Evolutionary conservation across 1,140 invertebrate genomes (phyloP).

Genomic region (Papilio polytes): DNA sequence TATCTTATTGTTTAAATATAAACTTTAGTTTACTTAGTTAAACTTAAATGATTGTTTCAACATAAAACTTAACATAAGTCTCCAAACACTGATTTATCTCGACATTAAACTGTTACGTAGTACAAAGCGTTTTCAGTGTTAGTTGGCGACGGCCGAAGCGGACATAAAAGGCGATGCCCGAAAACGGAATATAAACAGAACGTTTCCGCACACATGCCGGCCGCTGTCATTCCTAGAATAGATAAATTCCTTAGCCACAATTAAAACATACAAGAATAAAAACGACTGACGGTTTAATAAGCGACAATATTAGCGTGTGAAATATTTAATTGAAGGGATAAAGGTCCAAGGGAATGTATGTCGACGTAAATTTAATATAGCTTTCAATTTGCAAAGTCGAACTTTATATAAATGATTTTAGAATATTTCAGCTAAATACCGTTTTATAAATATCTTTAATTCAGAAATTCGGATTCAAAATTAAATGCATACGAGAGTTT

Average conservation of each 20-base stretch:
- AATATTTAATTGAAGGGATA: conserved; percentile 40
- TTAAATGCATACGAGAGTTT: neutral
- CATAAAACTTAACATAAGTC: neutral
- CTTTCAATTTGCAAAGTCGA: neutral
- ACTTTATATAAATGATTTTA: neutral
- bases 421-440: neutral
- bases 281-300: conserved; percentile 38
- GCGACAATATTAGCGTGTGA: conserved; percentile 40
- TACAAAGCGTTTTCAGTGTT: conserved; percentile 56
- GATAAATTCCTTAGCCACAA: conserved; percentile 50
- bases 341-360: neutral
- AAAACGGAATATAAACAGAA: conserved; percentile 65
- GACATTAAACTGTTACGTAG: neutral
- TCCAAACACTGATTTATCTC: neutral
- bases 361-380: neutral
- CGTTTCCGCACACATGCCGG: conserved; percentile 62
- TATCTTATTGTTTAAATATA: no score
- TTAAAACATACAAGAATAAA: conserved; percentile 36
- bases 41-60: no score
- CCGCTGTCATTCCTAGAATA: conserved; percentile 50
- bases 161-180: conserved; percentile 66
- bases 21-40: no score
- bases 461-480: neutral
- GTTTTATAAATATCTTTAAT: neutral
- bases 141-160: conserved; percentile 54